Conservation (phyloP, 1,140 invertebrate species). For the Solenopsis fugax region DNA sequence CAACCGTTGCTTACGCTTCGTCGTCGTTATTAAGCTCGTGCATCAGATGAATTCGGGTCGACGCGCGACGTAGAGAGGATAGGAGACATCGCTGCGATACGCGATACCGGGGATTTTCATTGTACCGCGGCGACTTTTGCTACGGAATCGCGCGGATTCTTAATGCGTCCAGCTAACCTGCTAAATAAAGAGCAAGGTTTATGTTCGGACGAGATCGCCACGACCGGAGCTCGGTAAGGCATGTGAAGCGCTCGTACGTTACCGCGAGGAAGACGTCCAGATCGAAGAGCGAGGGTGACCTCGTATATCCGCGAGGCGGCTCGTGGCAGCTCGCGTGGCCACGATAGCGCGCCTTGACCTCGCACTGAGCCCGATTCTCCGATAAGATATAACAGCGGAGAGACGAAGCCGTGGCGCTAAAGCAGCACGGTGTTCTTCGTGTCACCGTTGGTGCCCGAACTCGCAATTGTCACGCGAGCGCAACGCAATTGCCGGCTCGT, state of each 20-base stretch:
- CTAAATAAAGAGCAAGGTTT: constrained; percentile 33
- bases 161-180: neutral
- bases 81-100: neutral
- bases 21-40: constrained; percentile 38
- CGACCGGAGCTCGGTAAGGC: neutral
- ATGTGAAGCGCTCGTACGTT: constrained; percentile 67
- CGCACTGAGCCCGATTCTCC: constrained; percentile 69
- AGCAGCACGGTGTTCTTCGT: constrained; percentile 63
- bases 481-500: neutral
- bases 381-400: constrained; percentile 73
- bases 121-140: neutral
- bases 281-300: constrained; percentile 67
- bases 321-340: constrained; percentile 70
- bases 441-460: constrained; percentile 66
- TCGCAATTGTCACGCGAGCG: constrained; percentile 63
- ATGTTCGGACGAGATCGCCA: neutral
- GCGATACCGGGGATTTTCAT: neutral
- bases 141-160: neutral
- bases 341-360: constrained; percentile 79
- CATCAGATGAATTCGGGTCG: constrained; percentile 32
- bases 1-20: constrained; percentile 24
- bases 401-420: constrained; percentile 51
- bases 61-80: neutral
- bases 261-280: constrained; percentile 72
- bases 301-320: constrained; percentile 62